These are phyloP conservation scores for Tragopan temminckii DNA, from an alignment of 2,797 vertebrate genomes.

Conservation along the genomic window DNA sequence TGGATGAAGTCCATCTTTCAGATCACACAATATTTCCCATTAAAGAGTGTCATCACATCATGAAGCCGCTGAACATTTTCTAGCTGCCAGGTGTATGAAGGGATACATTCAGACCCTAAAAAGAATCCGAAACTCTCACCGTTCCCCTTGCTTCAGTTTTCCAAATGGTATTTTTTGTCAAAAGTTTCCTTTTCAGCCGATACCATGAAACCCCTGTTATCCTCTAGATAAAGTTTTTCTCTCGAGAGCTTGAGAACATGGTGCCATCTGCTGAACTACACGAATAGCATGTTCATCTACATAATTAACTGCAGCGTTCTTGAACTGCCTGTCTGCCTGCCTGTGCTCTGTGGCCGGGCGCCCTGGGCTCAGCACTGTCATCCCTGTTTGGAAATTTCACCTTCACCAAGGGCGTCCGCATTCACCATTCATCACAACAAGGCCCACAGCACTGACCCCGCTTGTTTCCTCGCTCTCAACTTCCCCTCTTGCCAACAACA, in stretches of 20 bases:
- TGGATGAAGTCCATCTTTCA: background rate
- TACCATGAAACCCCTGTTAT: background rate
- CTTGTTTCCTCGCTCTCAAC: slow-evolving; percentile 16
- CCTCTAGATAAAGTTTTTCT: background rate
- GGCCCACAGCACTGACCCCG: background rate
- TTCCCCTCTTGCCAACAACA: slow-evolving; percentile 26
- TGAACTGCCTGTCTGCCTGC: background rate
- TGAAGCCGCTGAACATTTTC: background rate
- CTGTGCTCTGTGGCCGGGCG: background rate
- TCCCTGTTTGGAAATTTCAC: slow-evolving; percentile 17
- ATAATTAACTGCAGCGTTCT: slow-evolving; percentile 9
- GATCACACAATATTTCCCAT: background rate
- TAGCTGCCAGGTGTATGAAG: background rate
- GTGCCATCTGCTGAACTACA: slow-evolving; percentile 11
- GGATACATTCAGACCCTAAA: slow-evolving; percentile 10
- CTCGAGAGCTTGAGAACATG: background rate
- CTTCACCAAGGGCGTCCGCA: slow-evolving; percentile 11
- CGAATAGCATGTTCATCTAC: background rate
- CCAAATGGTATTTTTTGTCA: background rate
- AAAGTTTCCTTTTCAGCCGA: background rate
- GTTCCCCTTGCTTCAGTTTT: background rate
- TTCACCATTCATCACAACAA: background rate
- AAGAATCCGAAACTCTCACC: slow-evolving; percentile 5
- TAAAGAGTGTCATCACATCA: slow-evolving; percentile 9
- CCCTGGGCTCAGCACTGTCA: background rate